Evolutionary conservation across 1,140 invertebrate genomes (phyloP).

Genomic region (Apis laboriosa): DNA sequence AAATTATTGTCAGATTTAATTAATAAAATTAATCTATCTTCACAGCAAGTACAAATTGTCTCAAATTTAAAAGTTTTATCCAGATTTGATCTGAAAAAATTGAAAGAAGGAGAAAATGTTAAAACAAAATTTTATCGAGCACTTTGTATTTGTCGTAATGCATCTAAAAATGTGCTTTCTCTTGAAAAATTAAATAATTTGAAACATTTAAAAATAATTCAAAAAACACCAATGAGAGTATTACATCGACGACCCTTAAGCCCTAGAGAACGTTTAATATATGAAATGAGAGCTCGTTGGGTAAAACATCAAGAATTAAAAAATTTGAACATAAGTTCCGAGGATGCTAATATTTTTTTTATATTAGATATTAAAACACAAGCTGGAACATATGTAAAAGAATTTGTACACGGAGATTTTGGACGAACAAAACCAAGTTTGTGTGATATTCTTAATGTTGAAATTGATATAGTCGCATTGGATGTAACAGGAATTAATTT

Average conservation of each 20-base stretch:
- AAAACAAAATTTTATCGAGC: slow-evolving; percentile 93
- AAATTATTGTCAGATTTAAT: slow-evolving; percentile 83
- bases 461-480: slow-evolving; percentile 88
- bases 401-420: slow-evolving; percentile 98
- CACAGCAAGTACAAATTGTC: slow-evolving; percentile 83
- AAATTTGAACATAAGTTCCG: slow-evolving; percentile 43
- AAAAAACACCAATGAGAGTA: slow-evolving; percentile 92
- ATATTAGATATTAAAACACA: slow-evolving; percentile 89
- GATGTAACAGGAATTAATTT: slow-evolving; percentile 87
- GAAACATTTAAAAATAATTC: slow-evolving; percentile 83
- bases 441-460: slow-evolving; percentile 85
- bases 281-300: slow-evolving; percentile 82
- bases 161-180: slow-evolving; percentile 73
- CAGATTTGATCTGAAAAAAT: slow-evolving; percentile 85
- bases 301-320: slow-evolving; percentile 60
- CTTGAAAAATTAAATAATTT: slow-evolving; percentile 82
- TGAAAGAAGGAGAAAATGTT: slow-evolving; percentile 93
- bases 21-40: slow-evolving; percentile 83
- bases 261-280: slow-evolving; percentile 84
- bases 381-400: slow-evolving; percentile 98
- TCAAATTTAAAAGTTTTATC: slow-evolving; percentile 85
- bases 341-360: slow-evolving; percentile 80
- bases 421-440: slow-evolving; percentile 91
- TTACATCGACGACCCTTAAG: slow-evolving; percentile 90
- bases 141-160: slow-evolving; percentile 84